Conservation (phyloP, 2,888 invertebrate species). For the Agrotis exclamationis region DNA sequence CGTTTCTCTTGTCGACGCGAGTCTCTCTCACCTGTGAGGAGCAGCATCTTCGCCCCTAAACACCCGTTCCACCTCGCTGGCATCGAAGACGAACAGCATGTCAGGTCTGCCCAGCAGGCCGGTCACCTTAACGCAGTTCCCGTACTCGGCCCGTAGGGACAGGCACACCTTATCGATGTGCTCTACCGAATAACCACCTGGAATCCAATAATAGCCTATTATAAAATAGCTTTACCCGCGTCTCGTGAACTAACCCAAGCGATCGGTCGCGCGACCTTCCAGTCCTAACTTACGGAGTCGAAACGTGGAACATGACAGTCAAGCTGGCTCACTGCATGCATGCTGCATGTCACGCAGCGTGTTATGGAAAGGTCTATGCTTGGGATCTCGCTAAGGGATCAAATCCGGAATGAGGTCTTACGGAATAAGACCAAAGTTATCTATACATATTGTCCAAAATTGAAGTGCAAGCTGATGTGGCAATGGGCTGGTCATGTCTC, state of each 20-base stretch:
- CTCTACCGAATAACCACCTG: slow-evolving; percentile 92
- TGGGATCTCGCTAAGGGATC: too few relatives aligned
- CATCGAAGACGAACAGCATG: slow-evolving; percentile 94
- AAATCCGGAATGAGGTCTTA: too few relatives aligned
- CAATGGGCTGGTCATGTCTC: too few relatives aligned
- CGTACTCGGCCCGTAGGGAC: slow-evolving; percentile 91
- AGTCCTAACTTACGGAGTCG: too few relatives aligned
- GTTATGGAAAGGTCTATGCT: too few relatives aligned
- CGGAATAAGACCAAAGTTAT: too few relatives aligned
- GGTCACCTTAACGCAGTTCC: slow-evolving; percentile 93
- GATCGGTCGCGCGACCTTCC: not conserved
- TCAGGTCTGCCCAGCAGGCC: slow-evolving; percentile 94
- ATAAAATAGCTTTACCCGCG: too few relatives aligned
- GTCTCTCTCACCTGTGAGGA: slow-evolving; percentile 88
- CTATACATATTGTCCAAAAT: too few relatives aligned
- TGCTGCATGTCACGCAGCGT: too few relatives aligned
- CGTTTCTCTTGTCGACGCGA: not conserved
- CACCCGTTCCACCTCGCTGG: slow-evolving; percentile 93
- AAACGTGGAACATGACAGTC: too few relatives aligned
- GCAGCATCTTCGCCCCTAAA: slow-evolving; percentile 93
- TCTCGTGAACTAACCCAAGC: not conserved
- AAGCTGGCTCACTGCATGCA: too few relatives aligned
- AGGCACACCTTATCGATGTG: slow-evolving; percentile 93
- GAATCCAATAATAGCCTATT: slow-evolving; percentile 25
- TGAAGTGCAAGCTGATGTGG: too few relatives aligned